These are phyloP conservation scores for Oscheius myriophilus DNA, from an alignment of 2,888 invertebrate genomes.

Conservation along the genomic window DNA sequence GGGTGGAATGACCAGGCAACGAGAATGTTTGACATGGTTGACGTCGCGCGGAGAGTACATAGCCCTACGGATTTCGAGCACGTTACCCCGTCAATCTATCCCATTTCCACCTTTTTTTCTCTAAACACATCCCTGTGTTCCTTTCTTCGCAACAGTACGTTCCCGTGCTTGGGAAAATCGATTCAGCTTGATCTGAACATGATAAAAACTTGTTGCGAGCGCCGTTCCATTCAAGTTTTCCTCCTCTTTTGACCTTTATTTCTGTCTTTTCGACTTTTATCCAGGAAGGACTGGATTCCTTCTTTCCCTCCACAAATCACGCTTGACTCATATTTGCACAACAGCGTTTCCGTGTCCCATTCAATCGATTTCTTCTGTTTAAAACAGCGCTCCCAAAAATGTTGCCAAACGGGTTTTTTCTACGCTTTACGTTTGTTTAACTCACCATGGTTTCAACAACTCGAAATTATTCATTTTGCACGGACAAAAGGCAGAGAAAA, in stretches of 20 bases:
- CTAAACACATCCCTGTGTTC: too few species aligned
- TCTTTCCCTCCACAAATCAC: neutral
- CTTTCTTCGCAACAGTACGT: too few species aligned
- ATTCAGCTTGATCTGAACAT: too few species aligned
- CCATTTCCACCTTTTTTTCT: too few species aligned
- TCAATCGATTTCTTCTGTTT: constrained; percentile 29
- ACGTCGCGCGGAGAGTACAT: constrained; percentile 31
- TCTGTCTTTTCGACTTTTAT: neutral
- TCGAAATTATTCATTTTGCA: too few species aligned
- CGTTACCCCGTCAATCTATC: neutral
- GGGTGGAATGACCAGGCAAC: constrained; percentile 26
- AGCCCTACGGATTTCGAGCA: constrained; percentile 29
- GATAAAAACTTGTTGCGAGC: too few species aligned
- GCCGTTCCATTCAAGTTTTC: too few species aligned
- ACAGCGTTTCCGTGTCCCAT: constrained; percentile 26
- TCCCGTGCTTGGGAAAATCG: too few species aligned
- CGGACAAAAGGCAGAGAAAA: too few species aligned
- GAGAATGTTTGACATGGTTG: constrained; percentile 29
- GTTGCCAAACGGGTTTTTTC: too few species aligned
- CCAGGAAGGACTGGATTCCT: neutral
- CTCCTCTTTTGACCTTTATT: constrained; percentile 20
- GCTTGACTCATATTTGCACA: constrained; percentile 29
- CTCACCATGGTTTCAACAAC: too few species aligned
- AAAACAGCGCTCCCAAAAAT: neutral
- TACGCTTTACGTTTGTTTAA: too few species aligned